Evolutionary conservation across 2,113 vertebrate species (phyloP), one percentile per base, ranked within the genome.

Genomic region (Numenius arquata): DNA sequence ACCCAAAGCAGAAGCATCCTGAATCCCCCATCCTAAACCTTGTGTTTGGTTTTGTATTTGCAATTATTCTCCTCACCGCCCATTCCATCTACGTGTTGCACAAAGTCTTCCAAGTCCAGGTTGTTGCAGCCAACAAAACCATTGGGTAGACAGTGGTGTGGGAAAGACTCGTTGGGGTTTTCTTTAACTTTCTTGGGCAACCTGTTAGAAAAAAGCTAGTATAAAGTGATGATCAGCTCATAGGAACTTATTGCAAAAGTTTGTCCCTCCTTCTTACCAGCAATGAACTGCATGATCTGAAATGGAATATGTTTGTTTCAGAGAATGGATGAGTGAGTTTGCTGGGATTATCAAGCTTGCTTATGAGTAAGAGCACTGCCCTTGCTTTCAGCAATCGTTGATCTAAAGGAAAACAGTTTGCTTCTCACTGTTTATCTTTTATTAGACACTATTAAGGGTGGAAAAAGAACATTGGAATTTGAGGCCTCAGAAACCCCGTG

Each of bases 321-420:
- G 55, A 75, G 85, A 36, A 88, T 2, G 63, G 63, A 71, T 88
- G 89, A 85, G 52, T 73, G 93, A 85, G 66, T 62, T 89, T 83
- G n/a, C 59, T 65, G 85, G 85, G 61, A 79, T 93, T 93, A 85
- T 50, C 40, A 63, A 59, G 21, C 58, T 85, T 89, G 68, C 34
- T 72, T 56, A 25, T 96, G 93, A 95, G 85, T 96, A 90, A 96
- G 53, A 85, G 85, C 92, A 88, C 55, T 93, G 95, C 78, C 92
- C 67, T 90, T 86, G 75, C 67, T 93, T 76, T 77, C 88, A 94
- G 78, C 82, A 88, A 3, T 38, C 0, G 2, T 84, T 79, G 62
- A 20, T 41, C 88, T 67, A 74, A 66, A 73, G 41, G 75, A 53
- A 83, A 90, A 58, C 41, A 88, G 9, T 47, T 81, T 55, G 32